Evolutionary conservation across 2,113 vertebrate genomes (phyloP).

Genomic region (Lepus timidus): DNA sequence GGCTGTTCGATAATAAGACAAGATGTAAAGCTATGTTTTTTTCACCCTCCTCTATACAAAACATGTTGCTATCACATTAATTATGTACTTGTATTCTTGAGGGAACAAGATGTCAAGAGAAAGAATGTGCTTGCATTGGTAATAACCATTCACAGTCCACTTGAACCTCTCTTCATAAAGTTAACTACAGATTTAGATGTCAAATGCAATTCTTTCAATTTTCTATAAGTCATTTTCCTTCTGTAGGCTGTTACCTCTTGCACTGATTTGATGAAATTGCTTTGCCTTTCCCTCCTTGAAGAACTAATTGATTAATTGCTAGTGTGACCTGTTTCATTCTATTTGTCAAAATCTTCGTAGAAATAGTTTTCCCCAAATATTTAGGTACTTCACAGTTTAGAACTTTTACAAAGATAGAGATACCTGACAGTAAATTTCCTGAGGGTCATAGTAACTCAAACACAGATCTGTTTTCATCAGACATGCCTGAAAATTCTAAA

Average conservation of each 20-base stretch:
- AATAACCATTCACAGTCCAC: not conserved
- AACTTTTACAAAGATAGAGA: not conserved
- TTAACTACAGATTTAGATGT: constrained; percentile 16
- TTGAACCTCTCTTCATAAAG: not conserved
- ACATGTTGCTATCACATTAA: constrained; percentile 54
- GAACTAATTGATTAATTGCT: constrained; percentile 48
- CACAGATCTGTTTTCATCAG: not conserved
- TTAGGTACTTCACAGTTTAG: constrained; percentile 29
- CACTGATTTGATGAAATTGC: not conserved
- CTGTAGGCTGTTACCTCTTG: not conserved
- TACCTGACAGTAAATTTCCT: not conserved
- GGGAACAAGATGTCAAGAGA: constrained; percentile 34
- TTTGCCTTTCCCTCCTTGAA: constrained; percentile 2
- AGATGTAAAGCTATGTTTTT: constrained; percentile 39
- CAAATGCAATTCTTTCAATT: not conserved
- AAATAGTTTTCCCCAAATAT: constrained; percentile 45
- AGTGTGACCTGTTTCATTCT: constrained; percentile 10
- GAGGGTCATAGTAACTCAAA: not conserved
- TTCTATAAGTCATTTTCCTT: constrained; percentile 15
- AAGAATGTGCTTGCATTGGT: constrained; percentile 56
- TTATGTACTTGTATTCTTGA: constrained; percentile 58
- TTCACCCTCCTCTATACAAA: not conserved
- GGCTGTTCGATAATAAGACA: constrained; percentile 58
- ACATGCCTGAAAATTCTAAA: constrained; percentile 36
- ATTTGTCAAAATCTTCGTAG: constrained; percentile 26